Conservation (phyloP, 2,888 invertebrate genomes). For the Holacanthella duospinosa region DNA sequence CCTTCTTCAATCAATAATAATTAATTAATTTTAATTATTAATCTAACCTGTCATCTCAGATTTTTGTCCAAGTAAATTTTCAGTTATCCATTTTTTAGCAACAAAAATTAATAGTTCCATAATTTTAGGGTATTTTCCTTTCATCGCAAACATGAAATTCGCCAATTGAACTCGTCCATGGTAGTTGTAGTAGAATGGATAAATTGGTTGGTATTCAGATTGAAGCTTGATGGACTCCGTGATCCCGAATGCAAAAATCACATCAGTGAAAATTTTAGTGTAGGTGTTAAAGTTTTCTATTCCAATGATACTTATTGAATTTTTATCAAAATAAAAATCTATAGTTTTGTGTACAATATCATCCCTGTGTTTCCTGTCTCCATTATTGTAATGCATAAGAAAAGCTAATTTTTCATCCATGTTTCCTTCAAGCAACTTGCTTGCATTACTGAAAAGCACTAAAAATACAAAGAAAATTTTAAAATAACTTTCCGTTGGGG, state of each 20-base stretch:
- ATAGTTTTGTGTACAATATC: background rate
- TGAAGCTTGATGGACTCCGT: background rate
- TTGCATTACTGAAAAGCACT: too few relatives aligned
- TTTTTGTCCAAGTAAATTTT: background rate
- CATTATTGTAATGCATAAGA: background rate
- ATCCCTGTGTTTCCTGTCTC: background rate
- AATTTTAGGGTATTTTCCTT: too few relatives aligned
- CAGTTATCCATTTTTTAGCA: background rate
- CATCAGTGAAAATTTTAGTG: background rate
- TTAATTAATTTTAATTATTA: background rate
- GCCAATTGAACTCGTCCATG: background rate
- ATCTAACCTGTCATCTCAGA: background rate
- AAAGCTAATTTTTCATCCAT: background rate
- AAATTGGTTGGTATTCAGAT: background rate
- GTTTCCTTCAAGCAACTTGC: too few relatives aligned
- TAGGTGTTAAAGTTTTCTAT: background rate
- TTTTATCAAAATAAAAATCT: background rate
- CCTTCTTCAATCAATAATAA: background rate
- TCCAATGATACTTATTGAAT: background rate
- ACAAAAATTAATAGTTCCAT: too few relatives aligned
- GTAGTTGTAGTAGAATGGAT: background rate
- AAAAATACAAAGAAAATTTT: background rate
- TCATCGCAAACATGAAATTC: too few relatives aligned
- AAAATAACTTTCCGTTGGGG: background rate
- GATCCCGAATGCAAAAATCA: background rate